Base-by-base conservation (phyloP, 2,113 vertebrate genomes). In the Nansenia antarctica region DNA sequence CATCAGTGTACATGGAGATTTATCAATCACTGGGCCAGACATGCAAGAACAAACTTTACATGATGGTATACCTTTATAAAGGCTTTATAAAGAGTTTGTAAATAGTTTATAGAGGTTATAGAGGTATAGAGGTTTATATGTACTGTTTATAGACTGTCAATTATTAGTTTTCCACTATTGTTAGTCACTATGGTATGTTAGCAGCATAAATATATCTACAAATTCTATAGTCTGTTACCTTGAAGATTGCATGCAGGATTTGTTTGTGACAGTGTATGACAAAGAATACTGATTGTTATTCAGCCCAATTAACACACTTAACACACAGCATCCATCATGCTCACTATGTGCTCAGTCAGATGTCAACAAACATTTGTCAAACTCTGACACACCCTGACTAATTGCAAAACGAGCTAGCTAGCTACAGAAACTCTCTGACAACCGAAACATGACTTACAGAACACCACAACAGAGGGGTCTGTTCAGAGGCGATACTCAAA, bases 401-500 rank as follows among this genome's bases (percentile, higher is more conserved):
- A 75, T 52, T n/a, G 4, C 45, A 47, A 47, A 47, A n/a, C 45
- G 5, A 47, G 5, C 3, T 3, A 6, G 32, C 69, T 12, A 14
- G 69, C 22, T 52, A 74, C 27, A 9, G 0, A 77, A 78, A 77
- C 71, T 70, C n/a, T 69, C 58, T 84, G 69, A 75, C 67, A 62
- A 73, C 66, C 29, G 6, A 45, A 67, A 64, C 61, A 71, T 49
- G 49, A 76, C 72, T 15, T 54, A 58, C 47, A 73, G n/a, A 5
- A 49, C n/a, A n/a, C n/a, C n/a, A 68, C 72, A 81, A 66, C 74
- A 71, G 74, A 70, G 31, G 26, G 71, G 73, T 86, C 70, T 82
- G 74, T 69, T 82, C 79, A 78, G 67, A 64, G 60, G 71, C 45
- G 77, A 78, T 62, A 77, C 74, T 77, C 72, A 74, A 70, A 67